Evolutionary conservation across 2,797 vertebrate genomes (phyloP), one percentile per base, ranked within the genome.

Genomic region (Lutra lutra): DNA sequence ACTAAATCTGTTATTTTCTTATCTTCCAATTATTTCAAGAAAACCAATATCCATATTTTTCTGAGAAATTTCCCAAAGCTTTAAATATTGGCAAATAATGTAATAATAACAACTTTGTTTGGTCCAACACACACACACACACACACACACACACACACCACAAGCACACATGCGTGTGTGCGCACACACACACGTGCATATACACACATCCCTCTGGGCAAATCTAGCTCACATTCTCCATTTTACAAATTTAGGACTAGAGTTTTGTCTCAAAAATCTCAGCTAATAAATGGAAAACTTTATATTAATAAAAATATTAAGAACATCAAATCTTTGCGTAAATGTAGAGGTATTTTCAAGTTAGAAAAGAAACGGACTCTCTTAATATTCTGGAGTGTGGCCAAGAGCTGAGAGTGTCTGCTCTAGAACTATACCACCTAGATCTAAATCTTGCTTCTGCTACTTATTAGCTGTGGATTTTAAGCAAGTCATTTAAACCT

Each of bases 1-100:
- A 46, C 21, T 18, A 56, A 95, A 68, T 68, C 79, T 87, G 73
- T 66, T 96, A 91, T 80, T 89, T 96, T 73, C 48, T 94, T 77
- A 35, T 73, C 38, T 91, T 87, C 66, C 13, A 91, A 38, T 94
- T 79, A 90, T 83, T 92, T 72, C 29, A 46, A 85, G 40, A 89
- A 77, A 78, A 3, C 3, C 51, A 18, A 86, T 79, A 93, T 62
- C 48, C 21, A 21, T 70, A 70, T 79, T 91, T 97, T 97, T 94
- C 35, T 66, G 14, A 91, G 88, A 95, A 86, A 54, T 54, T 82
- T 85, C 25, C 51, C 51, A 43, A 54, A 73, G 43, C 89, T 88
- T 97, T 83, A 82, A 89, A 89, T 58, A 72, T 91, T 78, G 17
- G 32, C 51, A 96, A 90, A 29, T 93, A 60, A 91, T 68, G 18